Conservation (phyloP, 2,888 invertebrate genomes). For the Troides aeacus region DNA sequence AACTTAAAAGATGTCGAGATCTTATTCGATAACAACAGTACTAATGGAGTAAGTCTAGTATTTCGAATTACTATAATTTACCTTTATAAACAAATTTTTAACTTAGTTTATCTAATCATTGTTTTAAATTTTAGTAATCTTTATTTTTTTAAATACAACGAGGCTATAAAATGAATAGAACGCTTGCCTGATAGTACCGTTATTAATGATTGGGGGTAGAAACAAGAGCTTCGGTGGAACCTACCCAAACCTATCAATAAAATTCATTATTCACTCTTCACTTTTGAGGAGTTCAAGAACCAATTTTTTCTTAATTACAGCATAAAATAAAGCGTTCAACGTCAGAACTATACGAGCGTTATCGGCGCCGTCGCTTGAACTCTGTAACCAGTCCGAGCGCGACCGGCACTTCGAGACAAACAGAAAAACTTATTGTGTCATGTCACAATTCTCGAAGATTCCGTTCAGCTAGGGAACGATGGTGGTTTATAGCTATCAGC, state of each 20-base stretch:
- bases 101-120: too few species aligned
- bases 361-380: conserved; percentile 55
- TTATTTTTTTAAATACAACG: too few species aligned
- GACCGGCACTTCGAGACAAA: conserved; percentile 35
- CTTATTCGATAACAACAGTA: conserved; percentile 58
- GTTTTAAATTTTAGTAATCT: too few species aligned
- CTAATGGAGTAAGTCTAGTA: conserved; percentile 47
- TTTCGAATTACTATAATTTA: not conserved
- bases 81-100: too few species aligned
- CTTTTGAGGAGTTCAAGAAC: too few species aligned
- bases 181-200: too few species aligned
- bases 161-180: too few species aligned
- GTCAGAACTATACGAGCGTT: conserved; percentile 56
- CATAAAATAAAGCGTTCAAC: conserved; percentile 69
- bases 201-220: too few species aligned
- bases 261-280: not conserved
- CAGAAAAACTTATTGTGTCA: conserved; percentile 67
- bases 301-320: conserved; percentile 40
- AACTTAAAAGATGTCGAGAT: conserved; percentile 74
- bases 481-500: conserved; percentile 96
- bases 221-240: too few species aligned
- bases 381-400: conserved; percentile 44
- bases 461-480: conserved; percentile 89
- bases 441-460: conserved; percentile 87
- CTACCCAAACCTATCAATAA: too few species aligned